A percentile compares a stretch with the other conserved stretches of the same genome.
These are phyloP conservation scores for Pithys albifrons DNA, from an alignment of 2,113 vertebrate species.

Conservation along the genomic window DNA sequence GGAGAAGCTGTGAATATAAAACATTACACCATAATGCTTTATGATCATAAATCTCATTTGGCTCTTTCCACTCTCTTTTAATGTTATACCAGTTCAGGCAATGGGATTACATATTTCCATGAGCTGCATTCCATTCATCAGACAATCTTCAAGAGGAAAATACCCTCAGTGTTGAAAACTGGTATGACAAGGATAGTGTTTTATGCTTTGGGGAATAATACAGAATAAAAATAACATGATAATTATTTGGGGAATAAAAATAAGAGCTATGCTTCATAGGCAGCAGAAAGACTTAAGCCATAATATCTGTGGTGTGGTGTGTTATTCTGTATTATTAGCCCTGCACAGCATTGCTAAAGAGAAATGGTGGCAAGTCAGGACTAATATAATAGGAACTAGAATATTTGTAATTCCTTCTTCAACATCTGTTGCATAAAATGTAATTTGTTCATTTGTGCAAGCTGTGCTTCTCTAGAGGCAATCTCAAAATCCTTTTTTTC, in stretches of 20 bases:
- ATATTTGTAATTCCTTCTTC: slow-evolving; percentile 37
- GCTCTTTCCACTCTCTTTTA: slow-evolving; percentile 22
- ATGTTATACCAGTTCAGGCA: slow-evolving; percentile 33
- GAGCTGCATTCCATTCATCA: background rate
- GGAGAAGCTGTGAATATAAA: slow-evolving; percentile 36
- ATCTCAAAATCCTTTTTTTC: slow-evolving; percentile 27
- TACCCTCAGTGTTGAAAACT: background rate
- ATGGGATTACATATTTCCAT: background rate
- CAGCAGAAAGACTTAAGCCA: slow-evolving; percentile 1
- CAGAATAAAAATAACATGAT: background rate
- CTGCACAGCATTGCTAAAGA: background rate
- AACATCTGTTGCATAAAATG: slow-evolving; percentile 64
- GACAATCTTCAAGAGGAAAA: background rate
- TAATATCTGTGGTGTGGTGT: background rate
- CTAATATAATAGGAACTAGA: slow-evolving; percentile 11
- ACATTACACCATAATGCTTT: slow-evolving; percentile 14
- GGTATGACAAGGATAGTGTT: background rate
- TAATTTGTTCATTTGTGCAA: slow-evolving; percentile 60
- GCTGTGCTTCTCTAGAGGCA: slow-evolving; percentile 37
- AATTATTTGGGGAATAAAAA: background rate
- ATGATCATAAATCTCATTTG: slow-evolving; percentile 43
- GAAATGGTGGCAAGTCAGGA: slow-evolving; percentile 30
- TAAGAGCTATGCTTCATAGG: background rate
- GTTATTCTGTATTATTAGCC: slow-evolving; percentile 30
- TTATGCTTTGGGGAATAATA: background rate